Percentiles rank a stretch among this genome's conserved stretches.
Conservation (phyloP, 2,888 invertebrate species). For the Phortica okadai region DNA sequence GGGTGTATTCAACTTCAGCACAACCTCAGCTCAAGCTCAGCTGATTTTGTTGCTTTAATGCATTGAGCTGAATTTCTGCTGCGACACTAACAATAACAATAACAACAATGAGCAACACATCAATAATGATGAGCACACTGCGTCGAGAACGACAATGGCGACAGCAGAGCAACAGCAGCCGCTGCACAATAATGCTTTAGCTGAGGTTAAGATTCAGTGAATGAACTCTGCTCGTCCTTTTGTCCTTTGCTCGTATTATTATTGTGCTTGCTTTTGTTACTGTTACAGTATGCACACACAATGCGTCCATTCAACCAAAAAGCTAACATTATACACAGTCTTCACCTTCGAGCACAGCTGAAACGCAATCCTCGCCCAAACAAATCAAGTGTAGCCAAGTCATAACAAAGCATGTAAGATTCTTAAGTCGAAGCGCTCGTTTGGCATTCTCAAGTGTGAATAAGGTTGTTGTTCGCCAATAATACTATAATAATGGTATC, state of each 20-base stretch:
- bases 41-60: background rate
- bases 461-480: conserved; percentile 1
- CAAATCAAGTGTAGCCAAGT: conserved; percentile 5
- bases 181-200: conserved; percentile 33
- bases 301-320: conserved; percentile 67
- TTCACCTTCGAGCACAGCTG: conserved; percentile 48
- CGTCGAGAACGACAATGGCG: conserved; percentile 34
- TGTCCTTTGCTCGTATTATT: conserved; percentile 31
- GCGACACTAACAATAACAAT: conserved; percentile 26
- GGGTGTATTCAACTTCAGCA: background rate
- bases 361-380: conserved; percentile 31
- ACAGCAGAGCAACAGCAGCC: conserved; percentile 40
- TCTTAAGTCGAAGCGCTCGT: background rate
- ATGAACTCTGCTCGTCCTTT: conserved; percentile 29
- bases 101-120: conserved; percentile 28
- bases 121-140: conserved; percentile 30
- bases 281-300: conserved; percentile 41
- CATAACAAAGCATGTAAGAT: background rate
- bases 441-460: conserved; percentile 24
- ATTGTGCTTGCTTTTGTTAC: conserved; percentile 40
- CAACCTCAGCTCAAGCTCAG: background rate
- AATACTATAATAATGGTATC: background rate
- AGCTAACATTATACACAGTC: conserved; percentile 51
- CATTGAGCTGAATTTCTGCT: conserved; percentile 24
- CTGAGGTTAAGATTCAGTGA: conserved; percentile 55